Base-by-base conservation (phyloP, 2,797 vertebrate species). In the Acipenser ruthenus region DNA sequence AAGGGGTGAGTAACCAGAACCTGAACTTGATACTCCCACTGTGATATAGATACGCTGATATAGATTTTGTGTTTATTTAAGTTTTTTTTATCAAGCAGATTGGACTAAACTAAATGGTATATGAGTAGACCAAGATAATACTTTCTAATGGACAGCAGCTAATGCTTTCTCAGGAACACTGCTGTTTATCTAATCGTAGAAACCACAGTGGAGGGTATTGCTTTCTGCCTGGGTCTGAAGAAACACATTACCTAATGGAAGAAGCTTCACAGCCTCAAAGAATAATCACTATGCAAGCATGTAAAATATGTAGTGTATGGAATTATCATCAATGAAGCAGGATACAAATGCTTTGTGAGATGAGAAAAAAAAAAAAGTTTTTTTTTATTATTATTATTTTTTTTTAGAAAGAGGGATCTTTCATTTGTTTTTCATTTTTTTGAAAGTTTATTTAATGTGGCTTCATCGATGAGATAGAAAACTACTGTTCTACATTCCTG, bases 241-340 rank as follows among this genome's bases (percentile, higher is more conserved):
- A 67, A 70, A 70, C 52, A 70, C 65, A 66, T 63, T 70, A 66
- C 61, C 60, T 70, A 58, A 70, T 70, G 69, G 47, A 60, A 64
- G 65, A 66, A n/a, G 61, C 61, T 63, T 63, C 50, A 12, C 18
- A 58, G 65, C 13, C 65, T 62, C 47, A 13, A 51, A 56, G 12
- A 50, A 60, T 12, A 18, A 59, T 49, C 60, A 18, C 13, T 65
- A n/a, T 60, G 52, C 48, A 62, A 49, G 59, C 55, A 49, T 37
- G 49, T 56, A n/a, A 52, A 13, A 53, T 37, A 62, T 52, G 56
- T 58, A 69, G 52, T 11, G 51, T 13, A 62, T 66, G 60, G 60
- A 65, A 56, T 62, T 55, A 66, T 65, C 50, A 47, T 66, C 56
- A 59, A n/a, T 49, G 65, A 66, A 49, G 55, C 49, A 23, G 8